A percentile compares a stretch with the other conserved stretches of the same genome.
Conservation (phyloP, 64 coral and sea anemone genomes). For the Stichodactyla mertensii region DNA sequence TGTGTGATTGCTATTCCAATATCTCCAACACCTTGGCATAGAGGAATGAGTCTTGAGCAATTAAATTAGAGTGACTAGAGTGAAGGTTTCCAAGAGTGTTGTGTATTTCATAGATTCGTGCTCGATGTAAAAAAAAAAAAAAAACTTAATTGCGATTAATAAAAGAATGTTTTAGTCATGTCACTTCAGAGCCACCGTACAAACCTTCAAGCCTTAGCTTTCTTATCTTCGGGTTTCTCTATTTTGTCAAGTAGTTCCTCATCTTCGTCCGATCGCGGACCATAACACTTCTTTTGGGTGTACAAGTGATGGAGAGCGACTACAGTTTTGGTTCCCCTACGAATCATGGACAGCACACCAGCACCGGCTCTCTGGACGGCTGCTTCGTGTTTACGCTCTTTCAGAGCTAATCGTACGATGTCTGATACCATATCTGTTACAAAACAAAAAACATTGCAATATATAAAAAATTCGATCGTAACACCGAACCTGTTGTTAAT, state of each 20-base stretch:
- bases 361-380: slow-evolving; percentile 22
- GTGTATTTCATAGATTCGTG: too few species aligned
- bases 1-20: too few species aligned
- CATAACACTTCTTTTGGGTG: not conserved
- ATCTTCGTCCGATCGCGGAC: not conserved
- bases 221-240: not conserved
- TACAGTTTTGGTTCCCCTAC: not conserved
- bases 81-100: too few species aligned
- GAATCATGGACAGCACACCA: not conserved
- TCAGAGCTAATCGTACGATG: not conserved
- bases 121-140: too few species aligned
- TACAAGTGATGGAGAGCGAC: not conserved
- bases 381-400: not conserved
- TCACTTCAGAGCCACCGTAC: too few species aligned
- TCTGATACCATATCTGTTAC: slow-evolving; percentile 3
- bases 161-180: not conserved
- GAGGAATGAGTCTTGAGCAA: too few species aligned
- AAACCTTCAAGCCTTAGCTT: not conserved
- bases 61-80: too few species aligned
- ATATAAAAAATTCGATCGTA: not conserved
- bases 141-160: too few species aligned
- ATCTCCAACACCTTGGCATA: too few species aligned
- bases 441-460: not conserved
- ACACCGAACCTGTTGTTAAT: not conserved
- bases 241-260: not conserved